These are phyloP conservation scores for Podocnemis expansa DNA, from an alignment of 2,113 vertebrate species.

Conservation along the genomic window DNA sequence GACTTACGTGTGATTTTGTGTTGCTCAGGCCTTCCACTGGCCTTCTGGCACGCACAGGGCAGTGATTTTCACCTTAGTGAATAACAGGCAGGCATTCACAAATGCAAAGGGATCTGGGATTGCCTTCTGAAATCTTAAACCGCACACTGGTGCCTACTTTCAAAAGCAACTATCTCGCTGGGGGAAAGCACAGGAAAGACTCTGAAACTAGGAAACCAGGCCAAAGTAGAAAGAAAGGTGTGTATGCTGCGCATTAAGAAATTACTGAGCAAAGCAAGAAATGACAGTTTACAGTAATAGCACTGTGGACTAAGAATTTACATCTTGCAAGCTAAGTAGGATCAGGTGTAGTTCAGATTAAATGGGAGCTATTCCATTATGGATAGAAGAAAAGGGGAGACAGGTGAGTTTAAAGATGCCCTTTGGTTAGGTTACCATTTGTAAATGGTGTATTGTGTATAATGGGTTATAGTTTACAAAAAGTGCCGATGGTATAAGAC, in stretches of 20 bases:
- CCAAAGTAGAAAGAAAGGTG: neutral
- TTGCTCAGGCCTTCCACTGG: neutral
- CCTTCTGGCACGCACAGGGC: neutral
- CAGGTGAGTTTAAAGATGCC: neutral
- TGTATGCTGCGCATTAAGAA: neutral
- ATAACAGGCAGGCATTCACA: neutral
- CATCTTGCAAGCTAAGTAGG: neutral
- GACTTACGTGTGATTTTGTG: neutral
- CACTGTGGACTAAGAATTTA: neutral
- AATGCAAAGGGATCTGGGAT: neutral
- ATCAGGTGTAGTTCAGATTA: neutral
- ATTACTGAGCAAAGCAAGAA: neutral
- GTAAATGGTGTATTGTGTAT: neutral
- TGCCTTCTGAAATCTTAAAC: accelerated
- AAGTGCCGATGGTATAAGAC: accelerated
- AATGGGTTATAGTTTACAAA: neutral
- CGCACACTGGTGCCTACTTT: accelerated
- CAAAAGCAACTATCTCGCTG: neutral
- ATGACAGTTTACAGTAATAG: accelerated
- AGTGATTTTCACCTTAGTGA: accelerated
- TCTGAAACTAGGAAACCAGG: neutral
- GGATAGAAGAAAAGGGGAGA: neutral
- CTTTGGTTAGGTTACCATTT: neutral
- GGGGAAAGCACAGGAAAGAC: neutral
- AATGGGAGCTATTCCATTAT: neutral